Percentiles rank a stretch among this genome's conserved stretches.
Conservation (phyloP, 2,113 vertebrate genomes). For the Orcinus orca region DNA sequence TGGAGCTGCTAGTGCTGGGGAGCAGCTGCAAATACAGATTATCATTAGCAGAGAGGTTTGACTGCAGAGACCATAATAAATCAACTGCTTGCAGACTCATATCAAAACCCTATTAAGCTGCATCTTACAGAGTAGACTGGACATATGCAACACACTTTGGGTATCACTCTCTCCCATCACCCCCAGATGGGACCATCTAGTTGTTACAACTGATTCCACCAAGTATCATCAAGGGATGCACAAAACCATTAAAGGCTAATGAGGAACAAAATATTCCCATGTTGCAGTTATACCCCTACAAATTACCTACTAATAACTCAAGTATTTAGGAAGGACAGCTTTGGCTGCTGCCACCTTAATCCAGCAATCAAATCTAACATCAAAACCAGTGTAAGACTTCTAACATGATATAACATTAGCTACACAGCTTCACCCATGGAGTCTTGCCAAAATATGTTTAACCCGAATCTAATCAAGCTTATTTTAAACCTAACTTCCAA, state of each 20-base stretch:
- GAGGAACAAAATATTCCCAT: neutral
- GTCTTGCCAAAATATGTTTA: neutral
- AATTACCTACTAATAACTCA: neutral
- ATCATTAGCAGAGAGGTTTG: too few relatives aligned
- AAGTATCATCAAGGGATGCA: neutral
- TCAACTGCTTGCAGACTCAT: too few relatives aligned
- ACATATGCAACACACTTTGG: too few relatives aligned
- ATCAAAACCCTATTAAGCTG: too few relatives aligned
- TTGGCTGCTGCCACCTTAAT: neutral
- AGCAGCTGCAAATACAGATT: too few relatives aligned
- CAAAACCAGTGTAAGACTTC: neutral
- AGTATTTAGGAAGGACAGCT: neutral
- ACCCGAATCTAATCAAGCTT: neutral
- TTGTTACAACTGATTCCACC: neutral
- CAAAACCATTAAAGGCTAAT: neutral
- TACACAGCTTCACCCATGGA: neutral
- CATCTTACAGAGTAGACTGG: too few relatives aligned
- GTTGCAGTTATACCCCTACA: neutral
- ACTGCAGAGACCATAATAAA: too few relatives aligned
- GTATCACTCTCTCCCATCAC: too few relatives aligned
- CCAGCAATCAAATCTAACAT: neutral
- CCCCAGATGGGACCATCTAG: too few relatives aligned
- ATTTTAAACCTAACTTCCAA: conserved; percentile 8
- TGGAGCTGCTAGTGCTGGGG: too few relatives aligned
- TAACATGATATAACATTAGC: neutral